Base-by-base conservation (phyloP, 2,888 invertebrate species). In the Cephus spinipes region DNA sequence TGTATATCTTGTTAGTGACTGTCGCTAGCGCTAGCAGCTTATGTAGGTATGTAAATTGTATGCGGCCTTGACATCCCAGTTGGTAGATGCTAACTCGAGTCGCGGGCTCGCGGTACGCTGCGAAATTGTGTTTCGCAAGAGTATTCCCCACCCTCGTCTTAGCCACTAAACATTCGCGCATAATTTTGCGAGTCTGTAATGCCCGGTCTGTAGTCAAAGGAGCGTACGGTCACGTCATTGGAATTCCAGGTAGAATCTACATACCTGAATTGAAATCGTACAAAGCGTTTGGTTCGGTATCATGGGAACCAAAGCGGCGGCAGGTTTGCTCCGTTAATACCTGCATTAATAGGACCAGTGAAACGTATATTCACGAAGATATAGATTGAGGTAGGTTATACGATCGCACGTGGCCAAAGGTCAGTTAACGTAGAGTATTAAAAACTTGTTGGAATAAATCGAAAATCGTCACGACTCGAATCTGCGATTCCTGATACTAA, bases 21-120 rank as follows among this genome's bases (percentile, higher is more conserved):
- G 71, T 71, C 12, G 31, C 71, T 31, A 31, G 31, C 71, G 71
- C 55, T 55, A 55, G 23, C 23, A 71, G 71, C 71, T 31, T 32
- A 32, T 32, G 71, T 71, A 71, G 71, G 71, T 81, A 84, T 86
- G 86, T 84, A 86, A 87, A 86, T 86, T 86, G 83, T 83, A 87
- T 84, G 83, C 87, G 87, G 85, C 87, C 87, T 87, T 87, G 87
- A 88, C 87, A 87, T 86, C 87, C 77, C 84, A 81, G 82, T 81
- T 79, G 81, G 81, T 83, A 80, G 82, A 83, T 85, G 83, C 79
- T 83, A 71, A 71, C 33, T 71, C 71, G 71, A 71, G 31, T 71
- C 71, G 71, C 71, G 71, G 31, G 71, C 33, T 71, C 31, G 9
- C 55, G 55, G 9, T 55, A 23, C 23, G 23, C 55, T 55, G 55